Conservation (phyloP, 53 echinoderm and acorn worm genomes). For the Echinarachnius parma region DNA sequence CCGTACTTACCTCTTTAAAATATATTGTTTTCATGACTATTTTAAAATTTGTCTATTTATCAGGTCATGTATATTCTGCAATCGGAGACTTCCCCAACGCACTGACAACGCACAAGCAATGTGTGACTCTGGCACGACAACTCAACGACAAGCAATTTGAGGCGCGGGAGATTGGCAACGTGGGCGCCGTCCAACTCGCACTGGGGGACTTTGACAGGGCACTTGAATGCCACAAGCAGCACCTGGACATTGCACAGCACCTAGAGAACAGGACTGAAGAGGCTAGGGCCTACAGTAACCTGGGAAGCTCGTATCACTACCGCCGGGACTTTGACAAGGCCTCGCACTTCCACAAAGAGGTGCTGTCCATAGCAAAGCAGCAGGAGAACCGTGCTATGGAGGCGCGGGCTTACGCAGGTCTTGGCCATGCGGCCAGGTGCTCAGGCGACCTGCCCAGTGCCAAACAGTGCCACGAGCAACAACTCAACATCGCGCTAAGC, state of each 20-base stretch:
- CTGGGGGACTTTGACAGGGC: constrained; percentile 90
- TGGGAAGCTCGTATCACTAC: constrained; percentile 96
- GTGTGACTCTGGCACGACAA: constrained; percentile 93
- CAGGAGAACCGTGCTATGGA: constrained; percentile 91
- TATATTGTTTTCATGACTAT: too few relatives aligned
- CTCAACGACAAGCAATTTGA: constrained; percentile 99
- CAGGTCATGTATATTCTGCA: constrained; percentile 98
- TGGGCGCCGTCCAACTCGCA: constrained; percentile 89
- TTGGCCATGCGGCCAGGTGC: constrained; percentile 94
- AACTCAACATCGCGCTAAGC: constrained; percentile 92
- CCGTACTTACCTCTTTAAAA: too few relatives aligned
- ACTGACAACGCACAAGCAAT: constrained; percentile 93
- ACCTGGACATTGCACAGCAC: constrained; percentile 78
- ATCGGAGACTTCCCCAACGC: constrained; percentile 99
- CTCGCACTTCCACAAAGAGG: constrained; percentile 76
- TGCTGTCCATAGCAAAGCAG: constrained; percentile 73
- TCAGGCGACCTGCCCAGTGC: constrained; percentile 74
- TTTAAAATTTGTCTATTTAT: too few relatives aligned
- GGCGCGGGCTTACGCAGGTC: constrained; percentile 90
- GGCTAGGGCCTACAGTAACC: constrained; percentile 92
- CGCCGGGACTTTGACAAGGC: constrained; percentile 88
- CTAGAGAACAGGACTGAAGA: constrained; percentile 92
- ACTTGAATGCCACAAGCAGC: constrained; percentile 92
- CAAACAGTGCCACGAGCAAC: constrained; percentile 90
- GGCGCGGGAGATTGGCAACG: constrained; percentile 93